Conservation (phyloP, 2,797 vertebrate genomes). For the Danio choprae region DNA sequence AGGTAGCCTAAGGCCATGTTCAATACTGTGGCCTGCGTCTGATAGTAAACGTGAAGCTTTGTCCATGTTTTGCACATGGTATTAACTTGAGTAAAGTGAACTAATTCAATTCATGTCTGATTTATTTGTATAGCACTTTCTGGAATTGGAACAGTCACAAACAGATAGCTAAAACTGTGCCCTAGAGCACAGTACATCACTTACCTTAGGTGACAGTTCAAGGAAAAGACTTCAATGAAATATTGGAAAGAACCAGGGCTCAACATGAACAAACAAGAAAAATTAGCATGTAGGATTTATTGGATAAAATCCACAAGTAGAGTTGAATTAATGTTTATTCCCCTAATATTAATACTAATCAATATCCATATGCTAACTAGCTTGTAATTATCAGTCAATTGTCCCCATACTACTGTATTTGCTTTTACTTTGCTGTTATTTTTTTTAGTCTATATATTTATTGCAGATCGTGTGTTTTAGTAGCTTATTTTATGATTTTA, state of each 20-base stretch:
- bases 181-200: conserved; percentile 9
- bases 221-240: background rate
- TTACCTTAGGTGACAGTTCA: background rate
- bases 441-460: no score
- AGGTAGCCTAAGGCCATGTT: conserved; percentile 14
- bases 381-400: no score
- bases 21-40: conserved; percentile 34
- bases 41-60: conserved; percentile 12
- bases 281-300: background rate
- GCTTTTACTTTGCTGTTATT: no score
- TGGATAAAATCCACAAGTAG: no score
- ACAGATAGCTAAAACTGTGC: conserved; percentile 1
- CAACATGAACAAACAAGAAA: background rate
- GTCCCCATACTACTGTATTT: no score
- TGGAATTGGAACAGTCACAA: conserved; percentile 31
- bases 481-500: no score
- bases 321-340: no score
- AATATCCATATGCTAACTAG: no score
- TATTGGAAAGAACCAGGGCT: background rate
- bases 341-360: no score
- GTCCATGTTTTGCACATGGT: background rate
- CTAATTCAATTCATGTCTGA: conserved; percentile 19
- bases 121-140: conserved; percentile 25
- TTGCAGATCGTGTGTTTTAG: no score
- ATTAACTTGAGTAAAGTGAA: background rate